These are phyloP conservation scores for Noctua janthina DNA, from an alignment of 2,888 invertebrate genomes.

Conservation along the genomic window DNA sequence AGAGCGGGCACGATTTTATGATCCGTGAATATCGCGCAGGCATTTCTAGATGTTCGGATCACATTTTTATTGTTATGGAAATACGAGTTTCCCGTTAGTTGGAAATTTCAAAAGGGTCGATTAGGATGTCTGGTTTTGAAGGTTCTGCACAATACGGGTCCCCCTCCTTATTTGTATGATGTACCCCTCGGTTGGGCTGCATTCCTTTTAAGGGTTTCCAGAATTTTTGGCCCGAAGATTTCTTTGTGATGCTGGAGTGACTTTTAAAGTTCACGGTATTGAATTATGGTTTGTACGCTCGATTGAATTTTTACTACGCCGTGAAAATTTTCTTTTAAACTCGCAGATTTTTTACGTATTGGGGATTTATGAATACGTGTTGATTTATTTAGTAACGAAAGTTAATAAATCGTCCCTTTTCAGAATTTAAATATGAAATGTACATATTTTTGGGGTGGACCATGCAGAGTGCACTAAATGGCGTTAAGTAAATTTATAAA, in stretches of 20 bases:
- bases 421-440: background rate
- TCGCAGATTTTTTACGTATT: constrained; percentile 42
- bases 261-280: constrained; percentile 83
- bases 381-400: constrained; percentile 58
- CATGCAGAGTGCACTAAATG: background rate
- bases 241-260: constrained; percentile 79
- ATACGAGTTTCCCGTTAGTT: constrained; percentile 90
- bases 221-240: constrained; percentile 80
- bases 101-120: constrained; percentile 90
- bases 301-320: constrained; percentile 78
- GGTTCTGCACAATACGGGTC: constrained; percentile 86
- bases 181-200: constrained; percentile 79
- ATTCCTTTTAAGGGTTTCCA: constrained; percentile 79
- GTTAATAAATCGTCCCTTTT: constrained; percentile 29
- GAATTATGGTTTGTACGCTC: constrained; percentile 82
- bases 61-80: constrained; percentile 91
- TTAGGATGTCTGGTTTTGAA: constrained; percentile 90
- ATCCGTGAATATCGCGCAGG: constrained; percentile 90
- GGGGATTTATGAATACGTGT: constrained; percentile 36
- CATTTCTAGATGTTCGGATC: constrained; percentile 90
- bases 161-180: constrained; percentile 87
- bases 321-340: constrained; percentile 63
- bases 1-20: constrained; percentile 88
- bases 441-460: constrained; percentile 5
- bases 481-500: background rate